Evolutionary conservation across 2,797 vertebrate genomes (phyloP).

Genomic region (Lateolabrax maculatus): DNA sequence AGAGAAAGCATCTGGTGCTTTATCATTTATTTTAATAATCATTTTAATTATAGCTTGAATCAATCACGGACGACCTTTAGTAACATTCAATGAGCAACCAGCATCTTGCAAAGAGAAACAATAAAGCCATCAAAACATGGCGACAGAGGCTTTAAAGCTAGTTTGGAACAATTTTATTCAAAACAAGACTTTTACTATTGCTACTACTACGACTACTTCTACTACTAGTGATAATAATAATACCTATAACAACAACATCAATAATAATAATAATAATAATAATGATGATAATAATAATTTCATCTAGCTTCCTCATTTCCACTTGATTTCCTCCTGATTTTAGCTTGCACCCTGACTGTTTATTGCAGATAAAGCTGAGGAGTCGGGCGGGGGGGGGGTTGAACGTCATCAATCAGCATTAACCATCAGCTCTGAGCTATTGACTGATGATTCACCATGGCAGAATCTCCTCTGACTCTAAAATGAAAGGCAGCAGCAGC

Average conservation of each 20-base stretch:
- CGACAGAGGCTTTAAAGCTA: conserved; percentile 32
- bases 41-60: conserved; percentile 70
- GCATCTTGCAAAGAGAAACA: conserved; percentile 37
- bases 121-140: conserved; percentile 57
- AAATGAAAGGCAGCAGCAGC: conserved; percentile 83
- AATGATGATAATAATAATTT: not conserved
- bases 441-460: conserved; percentile 83
- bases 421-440: conserved; percentile 84
- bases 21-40: conserved; percentile 68
- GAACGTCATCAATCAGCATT: conserved; percentile 86
- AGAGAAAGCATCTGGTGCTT: conserved; percentile 48
- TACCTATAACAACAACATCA: not conserved
- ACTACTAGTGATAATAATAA: not conserved
- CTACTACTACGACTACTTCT: not conserved
- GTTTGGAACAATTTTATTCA: conserved; percentile 15
- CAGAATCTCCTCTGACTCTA: conserved; percentile 81
- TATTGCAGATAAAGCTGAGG: conserved; percentile 48
- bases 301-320: not conserved
- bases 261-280: not conserved
- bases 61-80: conserved; percentile 67
- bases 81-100: conserved; percentile 23
- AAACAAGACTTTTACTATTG: conserved; percentile 7
- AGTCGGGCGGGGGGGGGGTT: conserved; percentile 36
- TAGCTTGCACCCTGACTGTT: conserved; percentile 25
- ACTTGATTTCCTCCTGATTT: conserved; percentile 38